phyloP scores from a whole-genome alignment of 1,140 invertebrate genomes.

The Drosophila nigromelanica region DNA sequence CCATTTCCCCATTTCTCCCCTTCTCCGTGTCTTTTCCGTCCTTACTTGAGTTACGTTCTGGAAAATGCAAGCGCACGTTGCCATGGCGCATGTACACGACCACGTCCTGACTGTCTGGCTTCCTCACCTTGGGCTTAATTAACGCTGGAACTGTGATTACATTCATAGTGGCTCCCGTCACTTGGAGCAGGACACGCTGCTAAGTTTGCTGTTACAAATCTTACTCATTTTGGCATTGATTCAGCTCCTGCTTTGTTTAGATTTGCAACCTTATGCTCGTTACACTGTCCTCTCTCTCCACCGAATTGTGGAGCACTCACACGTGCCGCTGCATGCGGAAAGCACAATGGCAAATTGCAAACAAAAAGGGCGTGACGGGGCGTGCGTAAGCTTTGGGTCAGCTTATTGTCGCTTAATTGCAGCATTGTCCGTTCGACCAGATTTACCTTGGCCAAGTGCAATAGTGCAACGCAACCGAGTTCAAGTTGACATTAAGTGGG shows the following conservation, averaged over 20 bases:
- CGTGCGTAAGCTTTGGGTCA: slow-evolving; percentile 59
- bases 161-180: not conserved
- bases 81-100: slow-evolving; percentile 4
- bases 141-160: slow-evolving; percentile 65
- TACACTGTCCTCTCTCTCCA: not conserved
- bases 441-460: slow-evolving; percentile 34
- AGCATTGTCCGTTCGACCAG: slow-evolving; percentile 28
- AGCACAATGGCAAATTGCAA: slow-evolving; percentile 46
- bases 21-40: not conserved
- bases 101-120: slow-evolving; percentile 47
- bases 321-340: slow-evolving; percentile 40
- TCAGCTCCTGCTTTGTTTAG: slow-evolving; percentile 32
- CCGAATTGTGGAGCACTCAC: slow-evolving; percentile 4
- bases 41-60: slow-evolving; percentile 28
- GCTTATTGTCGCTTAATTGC: slow-evolving; percentile 74
- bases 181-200: slow-evolving; percentile 13
- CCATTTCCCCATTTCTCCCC: too few relatives aligned
- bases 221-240: slow-evolving; percentile 62
- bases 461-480: slow-evolving; percentile 15
- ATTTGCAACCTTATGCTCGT: not conserved
- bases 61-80: slow-evolving; percentile 48
- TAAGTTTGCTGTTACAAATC: slow-evolving; percentile 57
- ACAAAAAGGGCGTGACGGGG: slow-evolving; percentile 26
- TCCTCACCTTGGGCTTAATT: slow-evolving; percentile 65
- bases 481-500: slow-evolving; percentile 36